Conservation (phyloP, 1,140 invertebrate species). For the Rhizoglyphus robini region DNA sequence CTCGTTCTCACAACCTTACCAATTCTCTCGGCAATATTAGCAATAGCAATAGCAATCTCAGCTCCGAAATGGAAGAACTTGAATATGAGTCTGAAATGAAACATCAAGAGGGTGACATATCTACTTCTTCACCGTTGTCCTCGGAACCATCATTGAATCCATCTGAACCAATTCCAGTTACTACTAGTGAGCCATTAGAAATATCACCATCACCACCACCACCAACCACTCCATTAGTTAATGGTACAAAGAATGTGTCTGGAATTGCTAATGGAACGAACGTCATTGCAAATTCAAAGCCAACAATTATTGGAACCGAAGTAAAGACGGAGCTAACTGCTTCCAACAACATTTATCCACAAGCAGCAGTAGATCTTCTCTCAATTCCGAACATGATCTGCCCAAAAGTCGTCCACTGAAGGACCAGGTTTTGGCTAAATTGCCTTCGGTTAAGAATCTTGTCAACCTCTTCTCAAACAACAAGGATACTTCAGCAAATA, state of each 20-base stretch:
- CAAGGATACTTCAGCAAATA: background rate
- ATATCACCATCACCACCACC: too few species aligned
- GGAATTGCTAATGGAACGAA: too few species aligned
- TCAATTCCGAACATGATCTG: too few species aligned
- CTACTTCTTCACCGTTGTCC: too few species aligned
- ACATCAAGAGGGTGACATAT: background rate
- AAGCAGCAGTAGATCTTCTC: too few species aligned
- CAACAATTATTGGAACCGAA: background rate
- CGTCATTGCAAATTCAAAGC: too few species aligned
- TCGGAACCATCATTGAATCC: too few species aligned
- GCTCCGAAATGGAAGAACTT: background rate
- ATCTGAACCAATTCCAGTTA: background rate
- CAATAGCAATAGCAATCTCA: background rate
- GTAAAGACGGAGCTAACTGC: background rate
- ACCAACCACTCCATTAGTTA: too few species aligned
- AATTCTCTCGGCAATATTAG: background rate
- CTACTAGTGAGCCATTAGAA: background rate
- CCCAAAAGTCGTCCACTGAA: background rate
- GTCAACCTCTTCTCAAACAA: background rate
- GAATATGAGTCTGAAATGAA: background rate
- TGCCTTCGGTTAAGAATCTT: conserved; percentile 3
- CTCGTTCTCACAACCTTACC: too few species aligned
- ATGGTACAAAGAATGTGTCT: too few species aligned
- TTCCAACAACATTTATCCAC: background rate
- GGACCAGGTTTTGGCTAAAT: background rate